Conservation (phyloP, 2,888 invertebrate species). For the Seira musarum region DNA sequence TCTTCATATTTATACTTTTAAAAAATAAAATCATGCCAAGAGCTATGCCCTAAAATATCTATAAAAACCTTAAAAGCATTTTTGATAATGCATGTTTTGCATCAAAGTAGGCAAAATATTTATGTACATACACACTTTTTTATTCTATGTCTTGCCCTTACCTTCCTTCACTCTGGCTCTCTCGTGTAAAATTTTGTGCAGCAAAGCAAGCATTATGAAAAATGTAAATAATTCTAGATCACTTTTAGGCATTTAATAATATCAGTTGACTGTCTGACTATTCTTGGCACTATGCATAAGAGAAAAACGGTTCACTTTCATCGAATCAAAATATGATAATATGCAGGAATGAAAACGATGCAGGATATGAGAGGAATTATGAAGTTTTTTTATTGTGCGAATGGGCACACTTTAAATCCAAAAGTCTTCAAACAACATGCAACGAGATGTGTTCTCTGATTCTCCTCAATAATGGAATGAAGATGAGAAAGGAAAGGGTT, state of each 20-base stretch:
- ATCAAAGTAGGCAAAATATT: not conserved
- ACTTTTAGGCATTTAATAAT: slow-evolving; percentile 1
- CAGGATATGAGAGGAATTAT: not conserved
- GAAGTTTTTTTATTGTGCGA: too few species aligned
- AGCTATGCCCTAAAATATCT: slow-evolving; percentile 3
- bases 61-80: not conserved
- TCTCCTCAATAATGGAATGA: too few species aligned
- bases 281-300: too few species aligned
- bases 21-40: not conserved
- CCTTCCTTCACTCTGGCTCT: not conserved
- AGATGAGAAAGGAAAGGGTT: not conserved
- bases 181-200: not conserved
- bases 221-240: slow-evolving; percentile 1
- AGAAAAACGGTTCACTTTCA: not conserved
- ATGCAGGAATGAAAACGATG: not conserved
- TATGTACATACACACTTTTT: not conserved
- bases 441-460: too few species aligned
- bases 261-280: not conserved
- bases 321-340: not conserved
- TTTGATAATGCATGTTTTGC: not conserved
- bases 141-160: not conserved
- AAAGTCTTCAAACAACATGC: too few species aligned
- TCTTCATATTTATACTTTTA: not conserved
- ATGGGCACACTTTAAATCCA: too few species aligned
- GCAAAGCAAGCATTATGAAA: slow-evolving; percentile 7